A percentile compares a stretch with the other conserved stretches of the same genome.
Evolutionary conservation across 1,140 invertebrate genomes (phyloP).

Genomic region (Pogonomyrmex californicus): DNA sequence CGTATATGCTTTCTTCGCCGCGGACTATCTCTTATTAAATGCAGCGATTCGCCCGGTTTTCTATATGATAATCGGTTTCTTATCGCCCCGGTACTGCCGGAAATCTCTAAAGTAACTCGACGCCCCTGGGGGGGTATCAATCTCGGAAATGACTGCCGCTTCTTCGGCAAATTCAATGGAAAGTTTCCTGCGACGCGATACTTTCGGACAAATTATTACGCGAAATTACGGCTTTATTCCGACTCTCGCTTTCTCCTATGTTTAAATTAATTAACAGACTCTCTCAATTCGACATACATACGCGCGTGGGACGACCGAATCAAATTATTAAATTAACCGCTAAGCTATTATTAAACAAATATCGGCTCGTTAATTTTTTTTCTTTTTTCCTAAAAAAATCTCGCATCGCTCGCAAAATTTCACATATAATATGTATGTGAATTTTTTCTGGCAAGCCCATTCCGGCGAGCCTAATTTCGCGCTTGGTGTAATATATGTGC

Average conservation of each 20-base stretch:
- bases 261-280: slow-evolving; percentile 50
- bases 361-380: slow-evolving; percentile 8
- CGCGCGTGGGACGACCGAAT: neutral
- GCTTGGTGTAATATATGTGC: slow-evolving; percentile 38
- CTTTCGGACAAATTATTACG: slow-evolving; percentile 33
- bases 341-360: slow-evolving; percentile 19
- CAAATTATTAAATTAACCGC: slow-evolving; percentile 27
- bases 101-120: slow-evolving; percentile 14
- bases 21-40: slow-evolving; percentile 56
- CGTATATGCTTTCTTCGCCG: slow-evolving; percentile 54
- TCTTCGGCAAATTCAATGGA: slow-evolving; percentile 15
- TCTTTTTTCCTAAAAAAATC: no score
- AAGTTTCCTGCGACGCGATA: slow-evolving; percentile 16
- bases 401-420: no score
- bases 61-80: neutral
- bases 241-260: slow-evolving; percentile 37
- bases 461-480: slow-evolving; percentile 38
- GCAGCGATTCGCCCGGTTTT: slow-evolving; percentile 38
- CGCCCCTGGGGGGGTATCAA: neutral
- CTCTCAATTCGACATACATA: slow-evolving; percentile 17
- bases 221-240: slow-evolving; percentile 42
- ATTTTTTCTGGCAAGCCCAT: slow-evolving; percentile 24
- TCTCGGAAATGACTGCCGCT: neutral
- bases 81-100: slow-evolving; percentile 35
- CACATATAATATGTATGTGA: neutral